A percentile compares a stretch with the other conserved stretches of the same genome.
Evolutionary conservation across 2,113 vertebrate genomes (phyloP).

Genomic region (Oryzias celebensis): DNA sequence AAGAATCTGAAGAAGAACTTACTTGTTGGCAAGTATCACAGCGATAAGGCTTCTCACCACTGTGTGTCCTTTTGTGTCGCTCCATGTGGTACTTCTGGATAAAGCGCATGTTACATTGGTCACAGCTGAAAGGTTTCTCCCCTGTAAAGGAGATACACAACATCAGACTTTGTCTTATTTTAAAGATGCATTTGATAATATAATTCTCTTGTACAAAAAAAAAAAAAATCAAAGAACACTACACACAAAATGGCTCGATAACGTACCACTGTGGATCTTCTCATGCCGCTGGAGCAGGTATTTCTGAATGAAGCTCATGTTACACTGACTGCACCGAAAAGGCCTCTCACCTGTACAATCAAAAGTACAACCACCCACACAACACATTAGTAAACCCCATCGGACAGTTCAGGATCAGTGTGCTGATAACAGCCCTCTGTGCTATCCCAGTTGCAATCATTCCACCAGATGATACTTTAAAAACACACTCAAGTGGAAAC

Average conservation of each 20-base stretch:
- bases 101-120: slow-evolving; percentile 99
- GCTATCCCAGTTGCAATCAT: too few species aligned
- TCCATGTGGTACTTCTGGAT: slow-evolving; percentile 99
- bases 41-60: slow-evolving; percentile 99
- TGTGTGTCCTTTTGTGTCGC: slow-evolving; percentile 97
- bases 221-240: neutral
- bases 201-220: neutral
- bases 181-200: too few species aligned
- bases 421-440: too few species aligned
- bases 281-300: slow-evolving; percentile 95
- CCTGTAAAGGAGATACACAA: slow-evolving; percentile 63
- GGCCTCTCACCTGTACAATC: slow-evolving; percentile 88
- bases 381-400: slow-evolving; percentile 51
- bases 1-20: slow-evolving; percentile 15
- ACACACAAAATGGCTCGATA: too few species aligned
- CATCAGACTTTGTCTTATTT: neutral
- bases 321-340: slow-evolving; percentile 98
- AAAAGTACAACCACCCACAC: slow-evolving; percentile 65
- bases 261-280: slow-evolving; percentile 94
- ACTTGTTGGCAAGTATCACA: slow-evolving; percentile 98
- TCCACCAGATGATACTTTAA: too few species aligned
- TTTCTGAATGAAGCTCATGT: slow-evolving; percentile 99
- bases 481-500: too few species aligned
- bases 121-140: slow-evolving; percentile 97
- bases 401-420: neutral